Evolutionary conservation across 2,888 invertebrate species (phyloP).

Genomic region (Petrolisthes manimaculis): DNA sequence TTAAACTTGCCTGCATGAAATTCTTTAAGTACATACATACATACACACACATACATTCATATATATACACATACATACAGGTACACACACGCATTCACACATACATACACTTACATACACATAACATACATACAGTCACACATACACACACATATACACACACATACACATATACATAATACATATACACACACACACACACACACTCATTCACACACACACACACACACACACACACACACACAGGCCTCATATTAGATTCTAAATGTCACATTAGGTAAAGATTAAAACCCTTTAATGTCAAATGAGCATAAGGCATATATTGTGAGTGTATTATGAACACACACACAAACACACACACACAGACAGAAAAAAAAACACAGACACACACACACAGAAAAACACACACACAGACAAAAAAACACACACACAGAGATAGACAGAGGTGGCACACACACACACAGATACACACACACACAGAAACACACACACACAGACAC

Average conservation of each 20-base stretch:
- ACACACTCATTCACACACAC: not conserved
- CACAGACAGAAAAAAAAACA: too few species aligned
- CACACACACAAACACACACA: too few species aligned
- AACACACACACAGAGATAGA: not conserved
- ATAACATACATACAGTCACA: too few species aligned
- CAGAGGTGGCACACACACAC: too few species aligned
- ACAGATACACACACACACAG: not conserved
- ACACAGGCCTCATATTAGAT: not conserved
- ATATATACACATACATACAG: constrained; percentile 12
- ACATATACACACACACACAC: not conserved
- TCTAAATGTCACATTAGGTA: not conserved
- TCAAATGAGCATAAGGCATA: not conserved
- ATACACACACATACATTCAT: constrained; percentile 19
- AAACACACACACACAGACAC: too few species aligned
- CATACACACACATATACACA: not conserved
- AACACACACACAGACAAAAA: too few species aligned
- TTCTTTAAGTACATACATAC: too few species aligned
- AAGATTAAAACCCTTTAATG: too few species aligned
- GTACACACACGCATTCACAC: not conserved
- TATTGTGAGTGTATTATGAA: not conserved
- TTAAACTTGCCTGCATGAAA: not conserved
- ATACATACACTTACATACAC: not conserved
- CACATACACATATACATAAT: not conserved
- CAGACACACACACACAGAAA: too few species aligned
- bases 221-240: not conserved